These are phyloP conservation scores for Epistrophella euchroma DNA, from an alignment of 2,888 invertebrate genomes.

Conservation along the genomic window DNA sequence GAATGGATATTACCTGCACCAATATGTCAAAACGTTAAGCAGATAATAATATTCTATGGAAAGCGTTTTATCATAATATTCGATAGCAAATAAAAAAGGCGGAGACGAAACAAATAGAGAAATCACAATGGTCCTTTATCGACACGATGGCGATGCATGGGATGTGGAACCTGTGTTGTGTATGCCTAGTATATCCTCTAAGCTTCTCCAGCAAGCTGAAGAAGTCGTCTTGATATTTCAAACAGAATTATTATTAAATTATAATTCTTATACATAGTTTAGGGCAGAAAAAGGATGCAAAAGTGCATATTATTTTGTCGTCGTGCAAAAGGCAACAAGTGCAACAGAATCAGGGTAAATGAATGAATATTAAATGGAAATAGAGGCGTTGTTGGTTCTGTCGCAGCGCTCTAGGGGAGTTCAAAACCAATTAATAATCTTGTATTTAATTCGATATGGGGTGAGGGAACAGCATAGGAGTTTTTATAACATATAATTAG, in stretches of 20 bases:
- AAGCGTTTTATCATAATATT: slow-evolving; percentile 7
- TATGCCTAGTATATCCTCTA: background rate
- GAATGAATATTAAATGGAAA: slow-evolving; percentile 49
- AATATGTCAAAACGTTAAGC: slow-evolving; percentile 74
- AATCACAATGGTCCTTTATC: slow-evolving; percentile 27
- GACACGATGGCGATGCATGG: too few species aligned
- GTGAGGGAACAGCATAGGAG: background rate
- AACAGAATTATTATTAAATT: slow-evolving; percentile 70
- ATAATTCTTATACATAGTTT: slow-evolving; percentile 54
- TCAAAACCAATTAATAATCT: slow-evolving; percentile 37
- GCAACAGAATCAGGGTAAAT: slow-evolving; percentile 12
- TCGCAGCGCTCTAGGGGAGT: background rate
- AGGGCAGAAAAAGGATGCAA: slow-evolving; percentile 21
- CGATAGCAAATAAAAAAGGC: slow-evolving; percentile 47
- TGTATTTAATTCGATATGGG: background rate
- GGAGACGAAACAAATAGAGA: slow-evolving; percentile 43
- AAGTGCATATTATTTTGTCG: slow-evolving; percentile 31
- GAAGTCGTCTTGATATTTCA: slow-evolving; percentile 63
- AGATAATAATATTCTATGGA: slow-evolving; percentile 45
- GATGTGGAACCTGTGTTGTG: too few species aligned
- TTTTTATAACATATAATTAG: slow-evolving; percentile 19
- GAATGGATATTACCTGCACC: slow-evolving; percentile 72
- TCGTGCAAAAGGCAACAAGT: slow-evolving; percentile 9
- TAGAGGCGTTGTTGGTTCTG: slow-evolving; percentile 25
- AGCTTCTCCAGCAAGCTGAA: slow-evolving; percentile 25